A percentile compares a stretch with the other conserved stretches of the same genome.
Conservation (phyloP, 2,113 vertebrate genomes). For the Melanocharis versteri region DNA sequence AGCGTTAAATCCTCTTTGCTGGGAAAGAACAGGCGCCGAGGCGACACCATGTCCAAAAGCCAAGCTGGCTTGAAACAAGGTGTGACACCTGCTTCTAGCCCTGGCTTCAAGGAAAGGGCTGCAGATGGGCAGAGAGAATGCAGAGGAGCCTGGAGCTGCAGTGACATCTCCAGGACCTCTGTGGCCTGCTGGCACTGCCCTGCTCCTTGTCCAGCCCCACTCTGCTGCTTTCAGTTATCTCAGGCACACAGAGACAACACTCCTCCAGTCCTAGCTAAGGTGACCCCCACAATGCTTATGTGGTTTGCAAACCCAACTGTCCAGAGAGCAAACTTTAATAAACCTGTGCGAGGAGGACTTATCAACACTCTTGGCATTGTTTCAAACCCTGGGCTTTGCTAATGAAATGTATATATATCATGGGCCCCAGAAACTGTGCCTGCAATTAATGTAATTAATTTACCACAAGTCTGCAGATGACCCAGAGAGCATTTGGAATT, state of each 20-base stretch:
- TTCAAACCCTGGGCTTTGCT: slow-evolving; percentile 27
- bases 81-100: not conserved
- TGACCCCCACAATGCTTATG: not conserved
- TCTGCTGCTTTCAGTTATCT: not conserved
- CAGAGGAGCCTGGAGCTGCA: not conserved
- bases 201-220: not conserved
- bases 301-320: not conserved
- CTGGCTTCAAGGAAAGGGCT: not conserved
- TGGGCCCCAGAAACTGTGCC: not conserved
- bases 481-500: not conserved
- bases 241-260: not conserved
- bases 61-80: not conserved
- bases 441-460: slow-evolving; percentile 40
- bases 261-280: not conserved
- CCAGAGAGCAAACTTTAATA: not conserved
- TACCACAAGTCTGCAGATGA: slow-evolving; percentile 4
- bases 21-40: not conserved
- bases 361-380: not conserved
- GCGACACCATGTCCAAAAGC: rapidly evolving
- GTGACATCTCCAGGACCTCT: not conserved
- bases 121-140: not conserved
- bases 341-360: not conserved
- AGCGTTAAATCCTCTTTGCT: not conserved
- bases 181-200: not conserved
- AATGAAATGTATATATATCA: slow-evolving; percentile 21